Evolutionary conservation across 2,113 vertebrate species (phyloP).

Genomic region (Phaetusa simplex): DNA sequence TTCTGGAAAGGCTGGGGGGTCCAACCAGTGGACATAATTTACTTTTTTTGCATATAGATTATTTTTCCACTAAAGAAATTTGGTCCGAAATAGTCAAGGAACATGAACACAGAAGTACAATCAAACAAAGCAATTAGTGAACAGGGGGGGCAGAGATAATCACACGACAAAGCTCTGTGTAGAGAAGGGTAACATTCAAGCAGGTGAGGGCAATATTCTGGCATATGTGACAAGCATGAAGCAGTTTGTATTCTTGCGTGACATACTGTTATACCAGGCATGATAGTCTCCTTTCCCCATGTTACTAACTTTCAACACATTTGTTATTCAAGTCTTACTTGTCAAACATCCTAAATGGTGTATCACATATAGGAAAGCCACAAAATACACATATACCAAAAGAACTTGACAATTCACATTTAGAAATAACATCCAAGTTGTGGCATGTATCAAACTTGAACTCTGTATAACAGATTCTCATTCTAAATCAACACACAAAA

Average conservation of each 20-base stretch:
- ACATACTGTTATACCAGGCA: not conserved
- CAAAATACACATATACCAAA: not conserved
- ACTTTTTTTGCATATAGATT: not conserved
- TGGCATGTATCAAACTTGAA: not conserved
- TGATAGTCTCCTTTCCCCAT: not conserved
- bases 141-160: not conserved
- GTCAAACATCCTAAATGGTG: not conserved
- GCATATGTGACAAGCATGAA: rapidly evolving
- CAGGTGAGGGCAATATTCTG: not conserved
- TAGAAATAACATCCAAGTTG: not conserved
- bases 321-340: not conserved
- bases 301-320: not conserved
- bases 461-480: not conserved
- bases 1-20: not conserved
- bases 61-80: not conserved
- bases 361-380: not conserved
- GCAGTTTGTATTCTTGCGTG: not conserved
- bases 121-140: not conserved
- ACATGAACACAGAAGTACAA: not conserved
- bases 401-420: not conserved
- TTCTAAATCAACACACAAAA: not conserved
- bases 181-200: not conserved
- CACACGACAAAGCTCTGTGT: not conserved
- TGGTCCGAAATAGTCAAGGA: not conserved
- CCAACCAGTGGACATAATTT: not conserved